Evolutionary conservation across 2,113 vertebrate species (phyloP).

Genomic region (Neolamprologus longior): DNA sequence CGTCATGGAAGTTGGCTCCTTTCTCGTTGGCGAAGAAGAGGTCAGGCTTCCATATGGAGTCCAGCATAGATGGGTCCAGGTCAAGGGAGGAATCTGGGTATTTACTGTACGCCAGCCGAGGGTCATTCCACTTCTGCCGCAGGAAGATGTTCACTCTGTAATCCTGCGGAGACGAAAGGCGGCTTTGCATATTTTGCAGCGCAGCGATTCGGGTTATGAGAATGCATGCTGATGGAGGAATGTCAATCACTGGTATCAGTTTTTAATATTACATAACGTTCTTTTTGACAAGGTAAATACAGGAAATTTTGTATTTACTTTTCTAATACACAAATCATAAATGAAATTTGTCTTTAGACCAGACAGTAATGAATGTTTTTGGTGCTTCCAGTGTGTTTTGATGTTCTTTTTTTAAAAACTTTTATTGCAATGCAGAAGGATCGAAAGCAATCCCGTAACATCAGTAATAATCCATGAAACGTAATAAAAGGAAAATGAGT

Average conservation of each 20-base stretch:
- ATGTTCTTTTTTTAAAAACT: neutral
- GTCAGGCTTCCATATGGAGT: slow-evolving; percentile 99
- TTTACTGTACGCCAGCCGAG: slow-evolving; percentile 94
- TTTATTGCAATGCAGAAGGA: neutral
- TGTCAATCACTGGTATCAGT: neutral
- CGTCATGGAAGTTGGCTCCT: slow-evolving; percentile 97
- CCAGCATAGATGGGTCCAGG: slow-evolving; percentile 97
- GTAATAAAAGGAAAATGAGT: neutral
- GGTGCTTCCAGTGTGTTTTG: neutral
- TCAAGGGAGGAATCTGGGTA: slow-evolving; percentile 96
- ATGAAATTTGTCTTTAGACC: neutral
- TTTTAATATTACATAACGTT: neutral
- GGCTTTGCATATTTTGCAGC: slow-evolving; percentile 36
- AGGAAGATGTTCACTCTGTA: slow-evolving; percentile 99
- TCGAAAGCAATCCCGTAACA: neutral
- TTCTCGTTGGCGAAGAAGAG: slow-evolving; percentile 99
- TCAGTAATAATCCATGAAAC: neutral
- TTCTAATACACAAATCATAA: neutral
- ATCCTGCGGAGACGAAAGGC: slow-evolving; percentile 81
- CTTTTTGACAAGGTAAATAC: neutral
- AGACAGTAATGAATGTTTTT: neutral
- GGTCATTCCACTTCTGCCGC: slow-evolving; percentile 97
- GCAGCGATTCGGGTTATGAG: neutral
- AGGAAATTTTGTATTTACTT: neutral
- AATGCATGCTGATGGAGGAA: neutral